A percentile compares a stretch with the other conserved stretches of the same genome.
phyloP scores from a whole-genome alignment of 2,113 vertebrate species.

The Reinhardtius hippoglossoides region DNA sequence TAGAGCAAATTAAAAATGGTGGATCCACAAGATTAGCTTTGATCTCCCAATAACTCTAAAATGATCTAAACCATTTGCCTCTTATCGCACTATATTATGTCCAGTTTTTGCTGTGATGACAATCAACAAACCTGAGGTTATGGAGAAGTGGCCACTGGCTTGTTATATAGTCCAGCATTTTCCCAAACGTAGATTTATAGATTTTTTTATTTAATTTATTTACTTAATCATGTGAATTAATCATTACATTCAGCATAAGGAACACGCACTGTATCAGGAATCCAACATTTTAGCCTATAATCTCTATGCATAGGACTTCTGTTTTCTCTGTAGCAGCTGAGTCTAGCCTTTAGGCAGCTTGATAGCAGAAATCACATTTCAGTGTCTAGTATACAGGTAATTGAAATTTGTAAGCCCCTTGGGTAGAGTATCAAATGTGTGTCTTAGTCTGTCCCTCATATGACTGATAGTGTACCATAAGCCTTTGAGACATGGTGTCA shows the following conservation, averaged over 20 bases:
- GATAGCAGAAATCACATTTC: slow-evolving; percentile 66
- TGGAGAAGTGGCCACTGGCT: neutral
- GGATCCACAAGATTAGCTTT: neutral
- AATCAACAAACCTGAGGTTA: neutral
- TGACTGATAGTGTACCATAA: slow-evolving; percentile 50
- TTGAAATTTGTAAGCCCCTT: slow-evolving; percentile 62
- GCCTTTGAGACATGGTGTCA: slow-evolving; percentile 58
- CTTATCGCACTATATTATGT: slow-evolving; percentile 4
- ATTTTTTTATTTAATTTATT: no score
- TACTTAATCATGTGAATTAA: neutral
- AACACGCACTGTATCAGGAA: neutral
- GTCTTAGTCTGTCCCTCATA: slow-evolving; percentile 36
- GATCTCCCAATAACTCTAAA: slow-evolving; percentile 2
- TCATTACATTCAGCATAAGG: neutral
- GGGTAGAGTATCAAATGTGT: slow-evolving; percentile 36
- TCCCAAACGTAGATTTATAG: no score
- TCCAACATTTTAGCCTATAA: slow-evolving; percentile 6
- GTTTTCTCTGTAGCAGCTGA: slow-evolving; percentile 28
- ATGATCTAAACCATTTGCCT: slow-evolving; percentile 6
- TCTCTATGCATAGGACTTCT: slow-evolving; percentile 16
- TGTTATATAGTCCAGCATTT: neutral
- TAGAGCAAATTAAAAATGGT: slow-evolving; percentile 25
- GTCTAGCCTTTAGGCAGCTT: slow-evolving; percentile 42
- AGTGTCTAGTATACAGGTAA: slow-evolving; percentile 61
- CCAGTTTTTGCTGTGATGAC: neutral